A percentile compares a stretch with the other conserved stretches of the same genome.
Conservation (phyloP, 2,113 vertebrate genomes). For the Globicephala melas region DNA sequence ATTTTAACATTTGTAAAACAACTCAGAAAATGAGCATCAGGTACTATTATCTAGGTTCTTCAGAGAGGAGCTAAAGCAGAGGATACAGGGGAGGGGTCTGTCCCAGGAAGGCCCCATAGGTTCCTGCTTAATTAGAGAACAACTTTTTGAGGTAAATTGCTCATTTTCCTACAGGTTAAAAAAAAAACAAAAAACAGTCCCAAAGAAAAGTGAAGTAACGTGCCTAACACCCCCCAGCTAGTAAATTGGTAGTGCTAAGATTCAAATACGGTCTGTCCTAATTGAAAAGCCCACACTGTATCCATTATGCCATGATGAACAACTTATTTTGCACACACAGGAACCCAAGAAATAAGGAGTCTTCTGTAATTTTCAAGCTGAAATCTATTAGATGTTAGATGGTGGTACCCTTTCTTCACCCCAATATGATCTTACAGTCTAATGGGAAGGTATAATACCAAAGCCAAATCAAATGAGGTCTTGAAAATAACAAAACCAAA, state of each 20-base stretch:
- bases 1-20: too few species aligned
- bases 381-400: not conserved
- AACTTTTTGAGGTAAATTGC: conserved; percentile 7
- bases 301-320: not conserved
- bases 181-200: not conserved
- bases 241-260: not conserved
- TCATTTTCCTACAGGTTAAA: conserved; percentile 25
- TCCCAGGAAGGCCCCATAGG: not conserved
- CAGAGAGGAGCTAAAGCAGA: not conserved
- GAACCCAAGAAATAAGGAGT: conserved; percentile 15
- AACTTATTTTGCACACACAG: not conserved
- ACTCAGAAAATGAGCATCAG: too few species aligned
- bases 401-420: not conserved
- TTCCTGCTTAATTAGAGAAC: not conserved
- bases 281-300: conserved; percentile 18
- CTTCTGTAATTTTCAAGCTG: conserved; percentile 14
- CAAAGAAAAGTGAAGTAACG: not conserved
- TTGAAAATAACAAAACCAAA: conserved; percentile 12
- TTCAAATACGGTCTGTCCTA: conserved; percentile 11
- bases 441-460: not conserved
- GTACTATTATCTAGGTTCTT: too few species aligned
- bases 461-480: not conserved
- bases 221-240: not conserved
- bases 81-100: not conserved
- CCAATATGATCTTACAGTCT: not conserved